A percentile compares a stretch with the other conserved stretches of the same genome.
Evolutionary conservation across 2,888 invertebrate genomes (phyloP).

Genomic region (Oscheius sp.): DNA sequence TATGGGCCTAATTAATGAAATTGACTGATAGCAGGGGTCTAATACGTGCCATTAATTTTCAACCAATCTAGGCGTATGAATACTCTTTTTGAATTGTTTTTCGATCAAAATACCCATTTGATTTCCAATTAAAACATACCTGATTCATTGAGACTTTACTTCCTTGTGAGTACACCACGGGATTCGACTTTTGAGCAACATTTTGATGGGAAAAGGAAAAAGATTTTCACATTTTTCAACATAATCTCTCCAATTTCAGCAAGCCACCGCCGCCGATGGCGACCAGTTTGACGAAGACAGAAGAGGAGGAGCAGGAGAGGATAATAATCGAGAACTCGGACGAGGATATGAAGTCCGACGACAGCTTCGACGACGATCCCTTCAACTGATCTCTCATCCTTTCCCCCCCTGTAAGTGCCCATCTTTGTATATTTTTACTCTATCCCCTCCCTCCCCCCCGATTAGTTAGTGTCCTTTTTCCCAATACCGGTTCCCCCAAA

Average conservation of each 20-base stretch:
- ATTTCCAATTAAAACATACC: background rate
- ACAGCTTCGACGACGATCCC: conserved; percentile 38
- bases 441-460: no score
- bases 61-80: no score
- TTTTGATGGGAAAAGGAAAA: background rate
- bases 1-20: no score
- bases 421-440: background rate
- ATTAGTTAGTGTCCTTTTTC: background rate
- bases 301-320: background rate
- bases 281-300: background rate
- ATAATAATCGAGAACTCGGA: conserved; percentile 32
- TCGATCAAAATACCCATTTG: no score
- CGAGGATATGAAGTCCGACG: conserved; percentile 8
- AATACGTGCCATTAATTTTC: no score
- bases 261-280: background rate
- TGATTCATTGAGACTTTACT: background rate
- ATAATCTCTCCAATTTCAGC: background rate
- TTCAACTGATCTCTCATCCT: background rate
- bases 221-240: no score
- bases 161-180: background rate
- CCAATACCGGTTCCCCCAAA: background rate
- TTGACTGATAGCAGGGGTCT: no score
- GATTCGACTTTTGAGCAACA: background rate
- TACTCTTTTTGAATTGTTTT: no score
- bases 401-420: background rate